Evolutionary conservation across 2,797 vertebrate genomes (phyloP).

Genomic region (Poecilia velifera): DNA sequence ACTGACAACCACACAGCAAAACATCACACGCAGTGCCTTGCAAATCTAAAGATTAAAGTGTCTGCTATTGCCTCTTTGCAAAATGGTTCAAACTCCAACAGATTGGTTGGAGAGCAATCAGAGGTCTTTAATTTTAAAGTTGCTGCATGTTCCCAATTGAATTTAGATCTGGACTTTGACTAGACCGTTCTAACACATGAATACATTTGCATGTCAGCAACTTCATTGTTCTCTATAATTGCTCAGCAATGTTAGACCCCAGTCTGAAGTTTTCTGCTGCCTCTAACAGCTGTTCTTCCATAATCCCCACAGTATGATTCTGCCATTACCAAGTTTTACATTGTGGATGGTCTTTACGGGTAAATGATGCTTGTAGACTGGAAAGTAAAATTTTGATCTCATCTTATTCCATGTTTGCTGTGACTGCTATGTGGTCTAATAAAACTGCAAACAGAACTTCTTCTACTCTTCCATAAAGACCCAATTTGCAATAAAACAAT

Average conservation of each 20-base stretch:
- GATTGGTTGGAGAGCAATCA: background rate
- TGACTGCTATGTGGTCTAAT: background rate
- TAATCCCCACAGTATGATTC: background rate
- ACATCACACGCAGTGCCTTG: conserved; percentile 12
- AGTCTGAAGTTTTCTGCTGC: background rate
- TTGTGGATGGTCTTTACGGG: background rate
- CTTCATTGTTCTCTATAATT: background rate
- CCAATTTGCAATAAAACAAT: background rate
- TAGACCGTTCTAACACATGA: background rate
- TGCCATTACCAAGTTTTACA: background rate
- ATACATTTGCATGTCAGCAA: background rate
- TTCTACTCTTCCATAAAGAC: background rate
- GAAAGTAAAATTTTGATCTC: background rate
- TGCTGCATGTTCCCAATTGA: background rate
- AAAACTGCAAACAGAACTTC: background rate
- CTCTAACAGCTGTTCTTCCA: background rate
- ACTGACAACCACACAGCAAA: conserved; percentile 23
- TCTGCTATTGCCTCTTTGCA: background rate
- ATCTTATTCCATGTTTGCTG: background rate
- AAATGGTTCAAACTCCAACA: background rate
- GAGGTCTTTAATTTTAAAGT: background rate
- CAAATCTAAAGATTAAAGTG: background rate
- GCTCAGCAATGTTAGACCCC: background rate
- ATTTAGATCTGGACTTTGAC: background rate
- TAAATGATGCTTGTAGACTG: background rate